Percentiles rank a stretch among this genome's conserved stretches.
Evolutionary conservation across 2,113 vertebrate species (phyloP).

Genomic region (Pluvialis apricaria): DNA sequence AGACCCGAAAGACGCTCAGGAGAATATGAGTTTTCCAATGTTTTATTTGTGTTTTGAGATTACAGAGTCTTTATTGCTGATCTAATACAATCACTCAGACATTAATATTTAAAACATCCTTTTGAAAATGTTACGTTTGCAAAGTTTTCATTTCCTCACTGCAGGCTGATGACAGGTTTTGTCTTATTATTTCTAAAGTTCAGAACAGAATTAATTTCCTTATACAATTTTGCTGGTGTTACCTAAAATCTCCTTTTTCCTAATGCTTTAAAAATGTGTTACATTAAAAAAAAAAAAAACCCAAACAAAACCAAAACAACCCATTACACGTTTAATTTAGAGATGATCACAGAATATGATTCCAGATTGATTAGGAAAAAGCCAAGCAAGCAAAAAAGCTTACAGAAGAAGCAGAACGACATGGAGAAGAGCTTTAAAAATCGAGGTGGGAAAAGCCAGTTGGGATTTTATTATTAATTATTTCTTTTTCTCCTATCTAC

Average conservation of each 20-base stretch:
- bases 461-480: not conserved
- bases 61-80: slow-evolving; percentile 99
- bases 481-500: not conserved
- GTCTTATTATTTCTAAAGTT: slow-evolving; percentile 26
- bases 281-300: not conserved
- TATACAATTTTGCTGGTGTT: slow-evolving; percentile 86
- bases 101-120: slow-evolving; percentile 87
- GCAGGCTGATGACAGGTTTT: slow-evolving; percentile 73
- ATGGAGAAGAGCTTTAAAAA: slow-evolving; percentile 27
- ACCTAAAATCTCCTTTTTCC: slow-evolving; percentile 64
- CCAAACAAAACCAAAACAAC: not conserved
- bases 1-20: fast-evolving
- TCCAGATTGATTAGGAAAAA: slow-evolving; percentile 70
- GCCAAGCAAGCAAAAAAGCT: slow-evolving; percentile 71
- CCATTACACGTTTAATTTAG: slow-evolving; percentile 60
- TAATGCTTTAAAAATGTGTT: slow-evolving; percentile 42
- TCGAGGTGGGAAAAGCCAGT: not conserved
- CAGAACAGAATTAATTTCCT: slow-evolving; percentile 58
- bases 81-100: slow-evolving; percentile 93
- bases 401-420: slow-evolving; percentile 38
- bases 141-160: slow-evolving; percentile 72
- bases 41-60: slow-evolving; percentile 84
- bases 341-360: slow-evolving; percentile 68
- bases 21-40: slow-evolving; percentile 69
- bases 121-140: slow-evolving; percentile 70